Evolutionary conservation across 2,113 vertebrate species (phyloP).

Genomic region (Spilogale gracilis): DNA sequence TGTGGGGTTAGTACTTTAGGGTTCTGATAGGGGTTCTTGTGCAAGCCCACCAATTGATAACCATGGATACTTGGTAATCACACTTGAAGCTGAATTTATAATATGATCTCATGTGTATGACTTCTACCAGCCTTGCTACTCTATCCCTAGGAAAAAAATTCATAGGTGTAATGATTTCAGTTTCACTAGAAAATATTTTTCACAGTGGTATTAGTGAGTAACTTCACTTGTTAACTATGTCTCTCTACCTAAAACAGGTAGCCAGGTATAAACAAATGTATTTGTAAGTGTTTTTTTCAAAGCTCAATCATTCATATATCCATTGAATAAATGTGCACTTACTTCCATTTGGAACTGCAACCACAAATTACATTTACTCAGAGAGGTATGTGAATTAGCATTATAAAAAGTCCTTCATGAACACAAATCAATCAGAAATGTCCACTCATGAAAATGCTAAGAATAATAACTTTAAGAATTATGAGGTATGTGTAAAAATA

Average conservation of each 20-base stretch:
- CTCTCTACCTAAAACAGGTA: not conserved
- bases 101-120: not conserved
- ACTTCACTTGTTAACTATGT: not conserved
- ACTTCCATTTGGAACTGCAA: not conserved
- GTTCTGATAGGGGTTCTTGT: not conserved
- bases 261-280: not conserved
- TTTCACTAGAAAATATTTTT: not conserved
- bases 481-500: not conserved
- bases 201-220: not conserved
- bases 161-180: not conserved
- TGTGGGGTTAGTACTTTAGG: not conserved
- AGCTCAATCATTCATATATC: not conserved
- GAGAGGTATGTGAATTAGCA: not conserved
- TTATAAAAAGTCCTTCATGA: not conserved
- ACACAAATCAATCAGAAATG: conserved; percentile 51
- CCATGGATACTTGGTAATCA: not conserved
- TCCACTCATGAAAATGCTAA: not conserved
- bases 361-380: conserved; percentile 39
- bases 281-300: conserved; percentile 20
- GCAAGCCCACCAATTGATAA: not conserved
- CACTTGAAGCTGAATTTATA: not conserved
- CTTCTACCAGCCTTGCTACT: not conserved
- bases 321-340: not conserved
- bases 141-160: not conserved
- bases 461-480: not conserved